A percentile compares a stretch with the other conserved stretches of the same genome.
Conservation (phyloP, 2,888 invertebrate genomes). For the Buathra laborator region DNA sequence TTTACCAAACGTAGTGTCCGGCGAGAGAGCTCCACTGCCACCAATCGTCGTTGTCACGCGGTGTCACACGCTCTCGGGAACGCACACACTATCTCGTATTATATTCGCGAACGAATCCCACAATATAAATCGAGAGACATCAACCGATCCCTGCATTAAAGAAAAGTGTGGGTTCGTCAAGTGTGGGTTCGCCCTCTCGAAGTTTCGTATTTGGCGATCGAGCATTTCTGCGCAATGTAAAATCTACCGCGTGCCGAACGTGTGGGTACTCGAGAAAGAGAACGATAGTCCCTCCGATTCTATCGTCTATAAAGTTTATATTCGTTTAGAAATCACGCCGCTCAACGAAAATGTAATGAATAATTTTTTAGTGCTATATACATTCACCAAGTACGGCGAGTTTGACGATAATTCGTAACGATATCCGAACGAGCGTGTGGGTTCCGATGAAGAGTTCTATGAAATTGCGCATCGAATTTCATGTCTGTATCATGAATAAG, state of each 20-base stretch:
- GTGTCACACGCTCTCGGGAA: constrained; percentile 17
- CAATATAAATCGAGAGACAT: constrained; percentile 26
- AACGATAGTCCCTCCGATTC: constrained; percentile 10
- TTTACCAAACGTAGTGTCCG: constrained; percentile 71
- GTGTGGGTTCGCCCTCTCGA: constrained; percentile 80
- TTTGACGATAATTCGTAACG: constrained; percentile 6
- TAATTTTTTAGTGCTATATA: neutral
- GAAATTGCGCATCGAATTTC: constrained; percentile 3
- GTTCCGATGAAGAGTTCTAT: neutral
- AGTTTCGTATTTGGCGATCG: constrained; percentile 82
- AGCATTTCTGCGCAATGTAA: constrained; percentile 38
- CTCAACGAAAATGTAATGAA: neutral
- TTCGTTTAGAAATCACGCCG: neutral
- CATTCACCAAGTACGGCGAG: neutral
- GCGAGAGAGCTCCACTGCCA: constrained; percentile 36
- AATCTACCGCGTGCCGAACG: constrained; percentile 61
- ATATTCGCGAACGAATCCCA: constrained; percentile 33
- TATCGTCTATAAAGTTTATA: neutral
- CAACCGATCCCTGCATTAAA: constrained; percentile 49
- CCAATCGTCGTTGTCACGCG: constrained; percentile 49
- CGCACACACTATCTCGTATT: constrained; percentile 3
- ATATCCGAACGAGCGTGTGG: neutral
- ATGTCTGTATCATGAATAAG: neutral
- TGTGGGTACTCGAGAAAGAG: constrained; percentile 70
- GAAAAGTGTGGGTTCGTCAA: constrained; percentile 78